Percentiles rank a stretch among this genome's conserved stretches.
Conservation (phyloP, 2,888 invertebrate species). For the Leptogaster cylindrica region DNA sequence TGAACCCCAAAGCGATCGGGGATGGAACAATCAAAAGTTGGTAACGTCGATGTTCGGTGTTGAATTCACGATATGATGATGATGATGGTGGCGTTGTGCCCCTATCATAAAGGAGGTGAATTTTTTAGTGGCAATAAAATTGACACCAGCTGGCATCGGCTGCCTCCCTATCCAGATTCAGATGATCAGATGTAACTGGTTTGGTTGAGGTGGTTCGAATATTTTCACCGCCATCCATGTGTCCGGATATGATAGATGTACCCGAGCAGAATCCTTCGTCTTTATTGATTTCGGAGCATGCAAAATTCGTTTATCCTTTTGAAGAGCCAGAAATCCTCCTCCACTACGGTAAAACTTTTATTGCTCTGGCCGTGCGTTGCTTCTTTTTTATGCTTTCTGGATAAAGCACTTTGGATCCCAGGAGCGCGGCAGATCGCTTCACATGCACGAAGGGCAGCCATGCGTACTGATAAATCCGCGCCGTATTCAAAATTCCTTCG, state of each 20-base stretch:
- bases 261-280: background rate
- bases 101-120: slow-evolving; percentile 14
- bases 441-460: slow-evolving; percentile 42
- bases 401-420: background rate
- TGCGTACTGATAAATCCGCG: slow-evolving; percentile 45
- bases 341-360: background rate
- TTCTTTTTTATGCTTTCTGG: background rate
- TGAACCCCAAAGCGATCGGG: background rate
- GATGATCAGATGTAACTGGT: slow-evolving; percentile 13
- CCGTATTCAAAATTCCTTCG: slow-evolving; percentile 39
- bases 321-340: background rate
- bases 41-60: background rate
- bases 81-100: background rate
- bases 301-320: background rate
- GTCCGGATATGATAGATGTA: slow-evolving; percentile 6
- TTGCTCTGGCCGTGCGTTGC: background rate
- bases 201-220: slow-evolving; percentile 14
- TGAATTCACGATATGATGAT: slow-evolving; percentile 3
- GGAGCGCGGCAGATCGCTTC: slow-evolving; percentile 6
- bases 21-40: slow-evolving; percentile 15
- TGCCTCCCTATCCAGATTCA: no score
- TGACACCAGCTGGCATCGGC: slow-evolving; percentile 24
- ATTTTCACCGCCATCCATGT: slow-evolving; percentile 22
- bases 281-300: slow-evolving; percentile 16
- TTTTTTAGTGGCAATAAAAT: slow-evolving; percentile 27